phyloP scores from a whole-genome alignment of 2,797 vertebrate genomes.

The Emys orbicularis region DNA sequence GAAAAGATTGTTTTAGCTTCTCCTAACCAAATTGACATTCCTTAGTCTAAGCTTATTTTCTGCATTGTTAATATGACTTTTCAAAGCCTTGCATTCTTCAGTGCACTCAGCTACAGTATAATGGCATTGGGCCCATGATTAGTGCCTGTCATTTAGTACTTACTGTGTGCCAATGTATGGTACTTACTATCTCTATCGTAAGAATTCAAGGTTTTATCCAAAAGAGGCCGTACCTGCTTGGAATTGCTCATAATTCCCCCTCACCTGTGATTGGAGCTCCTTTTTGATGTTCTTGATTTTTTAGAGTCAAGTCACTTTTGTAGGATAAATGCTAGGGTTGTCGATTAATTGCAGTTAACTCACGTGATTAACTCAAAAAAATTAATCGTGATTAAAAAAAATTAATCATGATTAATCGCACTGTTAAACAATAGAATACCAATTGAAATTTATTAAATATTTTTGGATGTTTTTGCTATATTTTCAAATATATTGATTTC shows the following conservation, averaged over 20 bases:
- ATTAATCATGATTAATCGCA: too few relatives aligned
- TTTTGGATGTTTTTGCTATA: too few relatives aligned
- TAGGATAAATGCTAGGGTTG: not conserved
- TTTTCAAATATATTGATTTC: too few relatives aligned
- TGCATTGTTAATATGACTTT: not conserved
- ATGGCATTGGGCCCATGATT: not conserved
- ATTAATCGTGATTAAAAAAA: too few relatives aligned
- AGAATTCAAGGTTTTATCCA: not conserved
- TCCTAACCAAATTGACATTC: not conserved
- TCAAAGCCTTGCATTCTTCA: not conserved
- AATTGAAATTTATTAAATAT: too few relatives aligned
- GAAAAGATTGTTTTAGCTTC: not conserved
- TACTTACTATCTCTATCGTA: not conserved
- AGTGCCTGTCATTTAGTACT: not conserved
- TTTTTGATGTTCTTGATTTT: not conserved
- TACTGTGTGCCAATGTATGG: not conserved
- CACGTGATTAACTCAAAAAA: too few relatives aligned
- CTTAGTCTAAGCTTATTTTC: not conserved
- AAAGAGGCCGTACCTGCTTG: not conserved
- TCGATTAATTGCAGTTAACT: too few relatives aligned
- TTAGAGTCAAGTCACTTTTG: not conserved
- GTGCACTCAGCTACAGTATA: not conserved
- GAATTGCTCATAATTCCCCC: not conserved
- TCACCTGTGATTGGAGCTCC: not conserved
- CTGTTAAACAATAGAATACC: too few relatives aligned